Conservation (phyloP, 2,113 vertebrate genomes). For the Gnathonemus longibarbis region DNA sequence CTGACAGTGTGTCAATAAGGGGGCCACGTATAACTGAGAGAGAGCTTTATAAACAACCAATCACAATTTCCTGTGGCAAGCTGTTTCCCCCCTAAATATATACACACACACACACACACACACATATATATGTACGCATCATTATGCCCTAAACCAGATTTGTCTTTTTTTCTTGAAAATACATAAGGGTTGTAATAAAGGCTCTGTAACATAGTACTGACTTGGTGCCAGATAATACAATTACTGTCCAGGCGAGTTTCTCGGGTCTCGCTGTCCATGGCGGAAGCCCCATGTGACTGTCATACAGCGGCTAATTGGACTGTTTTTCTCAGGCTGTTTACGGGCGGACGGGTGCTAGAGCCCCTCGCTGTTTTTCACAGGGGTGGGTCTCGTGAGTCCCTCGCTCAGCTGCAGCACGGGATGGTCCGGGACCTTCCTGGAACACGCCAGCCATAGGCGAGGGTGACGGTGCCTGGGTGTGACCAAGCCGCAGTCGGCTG, state of each 20-base stretch:
- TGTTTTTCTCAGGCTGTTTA: slow-evolving; percentile 62
- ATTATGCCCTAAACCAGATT: not conserved
- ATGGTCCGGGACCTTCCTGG: slow-evolving; percentile 36
- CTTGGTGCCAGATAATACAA: not conserved
- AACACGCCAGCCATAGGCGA: slow-evolving; percentile 18
- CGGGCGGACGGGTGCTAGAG: slow-evolving; percentile 46
- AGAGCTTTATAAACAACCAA: not conserved
- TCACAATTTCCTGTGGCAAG: not conserved
- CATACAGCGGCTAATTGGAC: slow-evolving; percentile 67
- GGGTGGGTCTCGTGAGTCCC: slow-evolving; percentile 56
- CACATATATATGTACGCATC: not conserved
- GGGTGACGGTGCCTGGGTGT: not conserved
- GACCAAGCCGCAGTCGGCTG: not conserved
- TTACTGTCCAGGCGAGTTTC: not conserved
- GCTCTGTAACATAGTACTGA: not conserved
- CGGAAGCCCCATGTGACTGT: slow-evolving; percentile 66
- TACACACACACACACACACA: too few relatives aligned
- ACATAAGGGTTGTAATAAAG: not conserved
- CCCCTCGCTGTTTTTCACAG: slow-evolving; percentile 56
- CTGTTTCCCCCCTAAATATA: not conserved
- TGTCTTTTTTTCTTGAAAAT: not conserved
- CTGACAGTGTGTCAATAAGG: not conserved
- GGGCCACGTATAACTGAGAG: not conserved
- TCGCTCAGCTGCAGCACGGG: slow-evolving; percentile 43
- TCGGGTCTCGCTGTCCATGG: not conserved